These are phyloP conservation scores for Brachionus rubens DNA, from an alignment of 1,140 invertebrate species.

Conservation along the genomic window DNA sequence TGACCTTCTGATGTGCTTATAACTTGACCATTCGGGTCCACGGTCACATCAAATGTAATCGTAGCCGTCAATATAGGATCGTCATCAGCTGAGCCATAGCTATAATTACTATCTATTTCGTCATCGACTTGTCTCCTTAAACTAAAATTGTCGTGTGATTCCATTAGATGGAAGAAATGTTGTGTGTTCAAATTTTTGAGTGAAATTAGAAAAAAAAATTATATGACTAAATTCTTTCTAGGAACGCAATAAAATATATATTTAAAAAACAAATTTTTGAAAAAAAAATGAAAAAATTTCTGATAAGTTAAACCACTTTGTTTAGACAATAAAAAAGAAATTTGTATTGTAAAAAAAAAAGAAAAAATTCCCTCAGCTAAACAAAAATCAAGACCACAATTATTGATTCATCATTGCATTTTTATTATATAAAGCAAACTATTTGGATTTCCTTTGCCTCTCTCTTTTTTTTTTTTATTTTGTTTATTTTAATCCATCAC, in stretches of 20 bases:
- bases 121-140: background rate
- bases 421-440: constrained; percentile 16
- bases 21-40: constrained; percentile 41
- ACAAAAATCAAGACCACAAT: background rate
- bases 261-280: constrained; percentile 8
- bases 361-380: background rate
- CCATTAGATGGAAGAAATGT: background rate
- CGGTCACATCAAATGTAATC: constrained; percentile 43
- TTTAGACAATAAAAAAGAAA: no score
- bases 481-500: no score
- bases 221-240: background rate
- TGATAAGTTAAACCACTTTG: no score
- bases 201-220: background rate
- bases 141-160: constrained; percentile 11
- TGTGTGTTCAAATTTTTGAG: background rate
- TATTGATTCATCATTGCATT: constrained; percentile 23
- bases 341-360: no score
- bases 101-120: constrained; percentile 28
- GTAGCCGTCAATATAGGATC: constrained; percentile 44
- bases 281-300: no score
- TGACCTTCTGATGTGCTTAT: constrained; percentile 33
- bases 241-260: constrained; percentile 9
- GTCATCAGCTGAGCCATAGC: constrained; percentile 8
- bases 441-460: background rate
- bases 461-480: background rate